These are phyloP conservation scores for Drosophila cognata DNA, from an alignment of 2,888 invertebrate genomes.

Conservation along the genomic window DNA sequence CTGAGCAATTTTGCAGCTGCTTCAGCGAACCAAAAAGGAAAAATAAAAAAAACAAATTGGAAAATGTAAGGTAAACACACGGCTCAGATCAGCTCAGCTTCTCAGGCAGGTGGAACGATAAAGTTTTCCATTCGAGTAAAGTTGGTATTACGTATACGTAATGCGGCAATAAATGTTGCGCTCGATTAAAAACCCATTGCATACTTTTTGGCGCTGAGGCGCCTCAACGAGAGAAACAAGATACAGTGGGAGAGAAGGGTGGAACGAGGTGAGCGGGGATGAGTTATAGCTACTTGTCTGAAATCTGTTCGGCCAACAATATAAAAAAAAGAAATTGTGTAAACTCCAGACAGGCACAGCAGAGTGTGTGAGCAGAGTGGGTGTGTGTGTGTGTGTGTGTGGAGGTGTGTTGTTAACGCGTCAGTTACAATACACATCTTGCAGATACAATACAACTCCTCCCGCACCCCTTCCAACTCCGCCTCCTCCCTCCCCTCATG, in stretches of 20 bases:
- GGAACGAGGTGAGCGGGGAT: neutral
- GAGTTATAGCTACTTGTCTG: constrained; percentile 27
- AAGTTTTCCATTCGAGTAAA: constrained; percentile 41
- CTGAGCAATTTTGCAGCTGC: constrained; percentile 37
- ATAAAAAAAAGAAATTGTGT: constrained; percentile 47
- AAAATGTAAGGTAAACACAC: constrained; percentile 49
- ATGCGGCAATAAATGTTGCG: constrained; percentile 67
- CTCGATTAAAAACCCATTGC: constrained; percentile 69
- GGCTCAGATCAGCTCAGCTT: constrained; percentile 16
- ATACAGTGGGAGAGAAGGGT: neutral
- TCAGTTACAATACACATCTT: constrained; percentile 51
- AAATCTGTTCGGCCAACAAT: constrained; percentile 59
- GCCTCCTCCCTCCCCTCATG: neutral
- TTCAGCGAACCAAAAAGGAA: neutral
- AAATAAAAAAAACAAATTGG: constrained; percentile 20
- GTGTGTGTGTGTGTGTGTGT: constrained; percentile 12
- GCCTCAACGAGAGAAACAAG: constrained; percentile 18
- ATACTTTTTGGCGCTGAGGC: constrained; percentile 37
- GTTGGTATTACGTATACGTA: constrained; percentile 57
- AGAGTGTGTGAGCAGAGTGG: neutral
- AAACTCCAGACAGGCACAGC: constrained; percentile 43
- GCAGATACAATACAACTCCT: constrained; percentile 20
- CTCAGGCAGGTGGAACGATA: constrained; percentile 8
- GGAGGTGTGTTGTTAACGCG: constrained; percentile 54
- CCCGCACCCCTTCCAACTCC: neutral